Conservation (phyloP, 2,888 invertebrate genomes). For the Eupithecia tripunctaria region DNA sequence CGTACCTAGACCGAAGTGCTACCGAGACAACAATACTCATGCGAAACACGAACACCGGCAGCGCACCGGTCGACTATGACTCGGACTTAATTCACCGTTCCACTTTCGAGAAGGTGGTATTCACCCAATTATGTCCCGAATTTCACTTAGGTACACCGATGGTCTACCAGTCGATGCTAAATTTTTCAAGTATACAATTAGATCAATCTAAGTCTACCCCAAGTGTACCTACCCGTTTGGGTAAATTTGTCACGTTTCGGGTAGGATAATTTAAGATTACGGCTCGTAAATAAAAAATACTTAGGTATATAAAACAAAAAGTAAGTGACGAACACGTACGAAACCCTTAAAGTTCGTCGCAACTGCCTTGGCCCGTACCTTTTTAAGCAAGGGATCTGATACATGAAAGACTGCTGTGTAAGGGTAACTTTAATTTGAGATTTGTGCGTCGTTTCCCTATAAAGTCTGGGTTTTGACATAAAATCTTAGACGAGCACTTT, state of each 20-base stretch:
- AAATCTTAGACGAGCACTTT: constrained; percentile 12
- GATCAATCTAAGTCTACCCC: constrained; percentile 30
- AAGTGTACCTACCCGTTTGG: constrained; percentile 45
- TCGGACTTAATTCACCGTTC: too few species aligned
- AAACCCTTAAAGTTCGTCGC: constrained; percentile 51
- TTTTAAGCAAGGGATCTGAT: constrained; percentile 40
- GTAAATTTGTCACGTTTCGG: constrained; percentile 60
- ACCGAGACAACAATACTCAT: too few species aligned
- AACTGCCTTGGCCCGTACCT: constrained; percentile 46
- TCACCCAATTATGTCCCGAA: too few species aligned
- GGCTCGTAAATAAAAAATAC: constrained; percentile 58
- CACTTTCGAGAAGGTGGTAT: too few species aligned
- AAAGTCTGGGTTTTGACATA: constrained; percentile 34
- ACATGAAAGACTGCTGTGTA: constrained; percentile 41
- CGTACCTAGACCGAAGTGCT: too few species aligned
- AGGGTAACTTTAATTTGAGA: constrained; percentile 36
- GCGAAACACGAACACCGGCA: too few species aligned
- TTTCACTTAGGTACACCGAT: too few species aligned
- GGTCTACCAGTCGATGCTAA: too few species aligned
- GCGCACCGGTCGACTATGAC: too few species aligned
- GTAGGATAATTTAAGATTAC: constrained; percentile 61
- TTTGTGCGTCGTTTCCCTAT: constrained; percentile 26
- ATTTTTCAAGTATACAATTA: constrained; percentile 40
- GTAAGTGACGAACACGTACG: constrained; percentile 52
- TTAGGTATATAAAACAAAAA: constrained; percentile 52